Evolutionary conservation across 2,888 invertebrate genomes (phyloP).

Genomic region (Sclerodermus sp.): DNA sequence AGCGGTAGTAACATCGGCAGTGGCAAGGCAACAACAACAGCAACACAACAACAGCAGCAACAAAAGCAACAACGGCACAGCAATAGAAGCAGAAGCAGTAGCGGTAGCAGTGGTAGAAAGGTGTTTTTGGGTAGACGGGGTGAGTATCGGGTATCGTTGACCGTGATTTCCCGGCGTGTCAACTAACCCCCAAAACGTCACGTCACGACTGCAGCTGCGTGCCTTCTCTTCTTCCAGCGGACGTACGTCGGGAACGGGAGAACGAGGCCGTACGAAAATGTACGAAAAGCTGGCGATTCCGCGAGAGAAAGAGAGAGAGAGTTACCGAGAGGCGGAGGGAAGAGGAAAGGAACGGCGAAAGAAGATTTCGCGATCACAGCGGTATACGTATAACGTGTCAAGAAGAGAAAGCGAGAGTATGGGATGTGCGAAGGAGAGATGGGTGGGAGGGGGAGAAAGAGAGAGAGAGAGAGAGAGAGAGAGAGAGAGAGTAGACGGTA

Average conservation of each 20-base stretch:
- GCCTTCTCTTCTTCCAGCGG: constrained; percentile 20
- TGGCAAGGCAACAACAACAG: too few relatives aligned
- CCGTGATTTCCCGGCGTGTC: constrained; percentile 15
- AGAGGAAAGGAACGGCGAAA: too few relatives aligned
- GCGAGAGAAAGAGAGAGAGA: constrained; percentile 16
- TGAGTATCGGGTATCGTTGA: neutral
- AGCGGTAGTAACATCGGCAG: too few relatives aligned
- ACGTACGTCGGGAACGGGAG: constrained; percentile 29
- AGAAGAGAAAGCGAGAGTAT: constrained; percentile 1
- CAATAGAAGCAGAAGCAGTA: too few relatives aligned
- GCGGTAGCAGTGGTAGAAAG: too few relatives aligned
- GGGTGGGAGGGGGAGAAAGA: constrained; percentile 6
- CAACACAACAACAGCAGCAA: too few relatives aligned
- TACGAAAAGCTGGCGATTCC: constrained; percentile 40
- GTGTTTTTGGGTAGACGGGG: too few relatives aligned
- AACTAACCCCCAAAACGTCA: constrained; percentile 39
- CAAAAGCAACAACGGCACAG: too few relatives aligned
- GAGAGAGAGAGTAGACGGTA: constrained; percentile 4
- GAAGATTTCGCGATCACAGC: neutral
- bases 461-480: neutral
- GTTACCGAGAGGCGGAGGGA: constrained; percentile 15
- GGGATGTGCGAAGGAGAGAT: neutral
- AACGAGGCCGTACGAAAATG: constrained; percentile 43
- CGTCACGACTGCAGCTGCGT: constrained; percentile 34
- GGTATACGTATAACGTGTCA: neutral